These are phyloP conservation scores for Drosophila merina DNA, from an alignment of 2,888 invertebrate genomes.

Conservation along the genomic window DNA sequence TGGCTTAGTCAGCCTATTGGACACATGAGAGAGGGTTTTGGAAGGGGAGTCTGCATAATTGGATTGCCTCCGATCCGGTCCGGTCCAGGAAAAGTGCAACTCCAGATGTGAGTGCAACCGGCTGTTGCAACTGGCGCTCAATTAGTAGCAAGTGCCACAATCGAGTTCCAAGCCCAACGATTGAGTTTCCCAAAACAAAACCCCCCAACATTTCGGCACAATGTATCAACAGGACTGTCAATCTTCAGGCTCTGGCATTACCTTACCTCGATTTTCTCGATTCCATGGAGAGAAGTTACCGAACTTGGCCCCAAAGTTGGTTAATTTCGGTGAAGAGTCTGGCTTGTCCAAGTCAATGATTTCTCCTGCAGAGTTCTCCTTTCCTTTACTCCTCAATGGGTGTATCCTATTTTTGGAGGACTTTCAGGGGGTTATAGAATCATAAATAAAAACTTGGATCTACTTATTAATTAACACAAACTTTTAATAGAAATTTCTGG, in stretches of 20 bases:
- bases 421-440: no score
- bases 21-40: conserved; percentile 13
- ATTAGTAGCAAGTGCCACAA: conserved; percentile 62
- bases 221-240: conserved; percentile 37
- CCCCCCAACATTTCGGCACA: conserved; percentile 24
- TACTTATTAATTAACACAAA: no score
- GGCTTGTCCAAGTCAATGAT: conserved; percentile 2
- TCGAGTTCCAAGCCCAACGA: conserved; percentile 21
- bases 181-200: conserved; percentile 33
- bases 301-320: conserved; percentile 32
- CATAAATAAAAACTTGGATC: no score
- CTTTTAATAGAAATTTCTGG: no score
- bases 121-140: conserved; percentile 47
- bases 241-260: neutral
- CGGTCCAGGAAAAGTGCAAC: conserved; percentile 6
- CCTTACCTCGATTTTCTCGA: neutral
- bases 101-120: conserved; percentile 35
- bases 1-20: conserved; percentile 10
- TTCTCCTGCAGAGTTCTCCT: no score
- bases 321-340: conserved; percentile 63
- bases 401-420: neutral
- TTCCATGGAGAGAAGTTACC: conserved; percentile 9
- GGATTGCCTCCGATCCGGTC: conserved; percentile 40
- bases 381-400: conserved; percentile 38
- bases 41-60: conserved; percentile 63